Conservation (phyloP, 2,113 vertebrate species). For the Daboia siamensis region DNA sequence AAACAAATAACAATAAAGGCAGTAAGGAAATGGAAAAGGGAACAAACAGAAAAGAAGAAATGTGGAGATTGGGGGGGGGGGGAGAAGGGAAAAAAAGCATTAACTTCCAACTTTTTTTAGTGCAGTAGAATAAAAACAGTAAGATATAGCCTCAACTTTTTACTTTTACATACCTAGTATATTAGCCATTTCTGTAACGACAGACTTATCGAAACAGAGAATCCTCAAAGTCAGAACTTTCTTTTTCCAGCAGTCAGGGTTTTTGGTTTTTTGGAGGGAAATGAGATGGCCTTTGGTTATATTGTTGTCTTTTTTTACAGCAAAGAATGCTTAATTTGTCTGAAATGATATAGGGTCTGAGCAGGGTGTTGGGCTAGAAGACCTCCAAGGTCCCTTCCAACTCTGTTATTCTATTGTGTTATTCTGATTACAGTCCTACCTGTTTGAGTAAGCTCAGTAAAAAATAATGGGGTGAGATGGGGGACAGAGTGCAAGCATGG, state of each 20-base stretch:
- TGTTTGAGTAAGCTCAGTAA: neutral
- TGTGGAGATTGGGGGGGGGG: rapidly evolving
- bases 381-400: neutral
- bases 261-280: neutral
- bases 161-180: neutral
- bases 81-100: neutral
- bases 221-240: neutral
- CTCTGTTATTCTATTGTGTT: neutral
- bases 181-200: neutral
- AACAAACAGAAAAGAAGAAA: neutral
- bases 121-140: too few species aligned
- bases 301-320: too few species aligned
- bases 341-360: neutral
- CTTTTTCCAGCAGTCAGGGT: neutral
- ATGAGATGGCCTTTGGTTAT: neutral
- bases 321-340: neutral
- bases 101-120: too few species aligned
- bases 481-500: neutral
- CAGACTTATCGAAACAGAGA: neutral
- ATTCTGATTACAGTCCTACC: neutral
- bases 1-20: neutral
- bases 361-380: neutral
- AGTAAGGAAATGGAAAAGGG: neutral
- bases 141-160: neutral
- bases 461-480: neutral